Percentiles rank a stretch among this genome's conserved stretches.
phyloP scores from a whole-genome alignment of 2,113 vertebrate genomes.

The Clarias batrachus region DNA sequence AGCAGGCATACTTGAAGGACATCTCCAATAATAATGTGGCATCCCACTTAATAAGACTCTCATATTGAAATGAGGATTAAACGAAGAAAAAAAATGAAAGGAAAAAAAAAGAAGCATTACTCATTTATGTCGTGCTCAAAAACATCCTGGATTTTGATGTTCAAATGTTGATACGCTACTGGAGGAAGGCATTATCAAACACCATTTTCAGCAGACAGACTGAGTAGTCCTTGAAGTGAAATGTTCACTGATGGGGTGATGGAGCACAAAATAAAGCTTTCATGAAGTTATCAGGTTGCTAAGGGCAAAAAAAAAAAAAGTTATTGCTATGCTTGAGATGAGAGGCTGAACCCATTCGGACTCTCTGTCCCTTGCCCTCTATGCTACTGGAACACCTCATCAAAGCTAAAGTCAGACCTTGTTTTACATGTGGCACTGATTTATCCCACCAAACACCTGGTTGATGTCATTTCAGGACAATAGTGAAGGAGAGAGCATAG shows the following conservation, averaged over 20 bases:
- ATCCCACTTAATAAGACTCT: conserved; percentile 65
- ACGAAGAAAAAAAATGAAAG: conserved; percentile 4
- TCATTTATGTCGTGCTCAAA: conserved; percentile 33
- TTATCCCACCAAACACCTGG: conserved; percentile 70
- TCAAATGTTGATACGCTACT: background rate
- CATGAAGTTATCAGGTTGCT: conserved; percentile 19
- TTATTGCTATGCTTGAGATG: conserved; percentile 34
- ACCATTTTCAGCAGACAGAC: conserved; percentile 20
- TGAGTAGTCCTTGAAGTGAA: conserved; percentile 28
- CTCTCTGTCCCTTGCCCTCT: conserved; percentile 34
- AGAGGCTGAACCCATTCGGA: conserved; percentile 28
- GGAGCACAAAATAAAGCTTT: conserved; percentile 17
- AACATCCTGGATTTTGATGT: conserved; percentile 4
- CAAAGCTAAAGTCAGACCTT: conserved; percentile 49
- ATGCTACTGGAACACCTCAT: conserved; percentile 35
- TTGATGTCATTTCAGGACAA: conserved; percentile 64
- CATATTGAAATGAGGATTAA: conserved; percentile 31
- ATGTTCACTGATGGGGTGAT: conserved; percentile 5
- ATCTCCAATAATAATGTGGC: conserved; percentile 53
- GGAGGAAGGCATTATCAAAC: conserved; percentile 31
- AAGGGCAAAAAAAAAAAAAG: conserved; percentile 30
- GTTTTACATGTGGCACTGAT: conserved; percentile 58
- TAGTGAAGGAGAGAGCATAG: conserved; percentile 54
- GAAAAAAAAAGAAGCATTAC: conserved; percentile 28
- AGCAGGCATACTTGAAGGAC: conserved; percentile 62